Percentiles rank a stretch among this genome's conserved stretches.
Evolutionary conservation across 2,888 invertebrate genomes (phyloP).

Genomic region (Tortrix viridana): DNA sequence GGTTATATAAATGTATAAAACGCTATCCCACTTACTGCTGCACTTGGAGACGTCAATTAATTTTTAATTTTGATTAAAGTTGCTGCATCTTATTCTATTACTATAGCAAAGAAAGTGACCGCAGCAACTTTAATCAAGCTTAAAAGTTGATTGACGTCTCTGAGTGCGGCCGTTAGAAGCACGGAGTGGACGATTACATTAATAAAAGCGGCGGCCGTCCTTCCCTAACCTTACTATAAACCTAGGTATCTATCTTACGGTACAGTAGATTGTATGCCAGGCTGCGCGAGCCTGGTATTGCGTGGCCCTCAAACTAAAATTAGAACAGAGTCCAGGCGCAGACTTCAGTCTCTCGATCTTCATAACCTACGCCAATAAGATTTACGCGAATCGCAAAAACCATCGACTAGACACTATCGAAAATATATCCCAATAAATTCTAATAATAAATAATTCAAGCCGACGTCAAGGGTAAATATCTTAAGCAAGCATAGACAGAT

Average conservation of each 20-base stretch:
- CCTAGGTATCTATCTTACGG: slow-evolving; percentile 68
- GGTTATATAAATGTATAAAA: slow-evolving; percentile 44
- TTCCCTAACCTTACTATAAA: slow-evolving; percentile 70
- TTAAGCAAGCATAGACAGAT: slow-evolving; percentile 73
- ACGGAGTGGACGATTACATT: slow-evolving; percentile 65
- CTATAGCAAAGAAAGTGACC: too few species aligned
- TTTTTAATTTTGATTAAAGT: too few species aligned
- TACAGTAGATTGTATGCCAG: slow-evolving; percentile 60
- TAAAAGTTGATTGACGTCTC: too few species aligned
- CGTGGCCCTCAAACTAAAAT: slow-evolving; percentile 68
- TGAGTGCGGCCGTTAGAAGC: too few species aligned
- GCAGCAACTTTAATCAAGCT: too few species aligned
- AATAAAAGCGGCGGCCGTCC: slow-evolving; percentile 58
- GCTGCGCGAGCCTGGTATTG: slow-evolving; percentile 65
- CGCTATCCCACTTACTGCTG: slow-evolving; percentile 35
- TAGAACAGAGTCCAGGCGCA: slow-evolving; percentile 54
- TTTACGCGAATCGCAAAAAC: slow-evolving; percentile 55
- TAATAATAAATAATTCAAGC: slow-evolving; percentile 76
- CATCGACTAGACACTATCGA: slow-evolving; percentile 76
- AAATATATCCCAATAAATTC: slow-evolving; percentile 57
- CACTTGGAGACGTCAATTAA: too few species aligned
- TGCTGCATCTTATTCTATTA: too few species aligned
- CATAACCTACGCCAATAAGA: slow-evolving; percentile 51
- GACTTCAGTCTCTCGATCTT: slow-evolving; percentile 55
- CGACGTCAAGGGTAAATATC: slow-evolving; percentile 62